A percentile compares a stretch with the other conserved stretches of the same genome.
These are phyloP conservation scores for Polypterus bichir DNA, from an alignment of 2,113 vertebrate genomes.

Conservation along the genomic window DNA sequence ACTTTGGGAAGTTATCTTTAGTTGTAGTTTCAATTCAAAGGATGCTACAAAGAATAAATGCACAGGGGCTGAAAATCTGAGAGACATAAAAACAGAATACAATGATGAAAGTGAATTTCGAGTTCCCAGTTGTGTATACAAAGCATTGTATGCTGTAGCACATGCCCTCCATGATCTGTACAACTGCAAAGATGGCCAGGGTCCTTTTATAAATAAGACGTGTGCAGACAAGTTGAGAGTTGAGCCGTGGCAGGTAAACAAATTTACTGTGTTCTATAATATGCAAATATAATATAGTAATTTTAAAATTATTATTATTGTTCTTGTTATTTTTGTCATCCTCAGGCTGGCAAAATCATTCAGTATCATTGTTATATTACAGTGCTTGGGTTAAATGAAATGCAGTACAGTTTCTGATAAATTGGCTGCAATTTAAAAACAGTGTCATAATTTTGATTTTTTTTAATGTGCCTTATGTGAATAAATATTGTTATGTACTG, in stretches of 20 bases:
- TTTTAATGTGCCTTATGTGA: too few relatives aligned
- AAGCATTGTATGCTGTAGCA: slow-evolving; percentile 50
- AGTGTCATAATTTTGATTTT: too few relatives aligned
- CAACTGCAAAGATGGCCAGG: slow-evolving; percentile 35
- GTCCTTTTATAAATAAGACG: slow-evolving; percentile 27
- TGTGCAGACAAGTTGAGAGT: slow-evolving; percentile 38
- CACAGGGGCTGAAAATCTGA: slow-evolving; percentile 46
- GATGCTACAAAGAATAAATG: slow-evolving; percentile 26
- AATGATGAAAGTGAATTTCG: slow-evolving; percentile 54
- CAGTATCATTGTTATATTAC: too few relatives aligned
- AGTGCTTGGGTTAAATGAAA: too few relatives aligned
- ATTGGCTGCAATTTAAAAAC: too few relatives aligned
- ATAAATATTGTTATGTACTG: too few relatives aligned
- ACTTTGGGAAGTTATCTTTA: slow-evolving; percentile 56
- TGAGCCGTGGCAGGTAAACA: slow-evolving; percentile 49
- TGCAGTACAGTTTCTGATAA: too few relatives aligned
- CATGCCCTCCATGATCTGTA: slow-evolving; percentile 42
- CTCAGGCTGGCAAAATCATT: too few relatives aligned
- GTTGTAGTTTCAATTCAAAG: slow-evolving; percentile 36
- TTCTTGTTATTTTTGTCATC: too few relatives aligned
- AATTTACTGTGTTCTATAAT: not conserved
- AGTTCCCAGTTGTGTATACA: slow-evolving; percentile 63
- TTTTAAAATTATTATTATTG: too few relatives aligned
- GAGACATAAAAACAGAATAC: slow-evolving; percentile 40
- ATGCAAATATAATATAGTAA: too few relatives aligned